Conservation (phyloP, 2,797 vertebrate genomes). For the Lophius americanus region DNA sequence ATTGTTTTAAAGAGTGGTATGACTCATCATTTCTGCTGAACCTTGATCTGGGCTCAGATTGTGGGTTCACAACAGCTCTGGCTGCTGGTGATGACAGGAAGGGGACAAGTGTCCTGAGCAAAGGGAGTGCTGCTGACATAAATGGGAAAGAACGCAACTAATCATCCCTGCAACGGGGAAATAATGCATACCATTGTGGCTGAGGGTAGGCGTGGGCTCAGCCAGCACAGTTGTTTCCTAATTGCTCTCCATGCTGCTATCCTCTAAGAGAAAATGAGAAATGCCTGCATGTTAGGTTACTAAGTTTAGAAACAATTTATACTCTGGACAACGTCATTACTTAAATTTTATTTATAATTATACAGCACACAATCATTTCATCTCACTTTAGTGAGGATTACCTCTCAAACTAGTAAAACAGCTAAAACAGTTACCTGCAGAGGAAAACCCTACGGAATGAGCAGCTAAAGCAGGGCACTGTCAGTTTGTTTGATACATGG, state of each 20-base stretch:
- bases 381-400: slow-evolving; percentile 3
- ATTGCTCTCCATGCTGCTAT: slow-evolving; percentile 59
- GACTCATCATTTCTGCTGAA: slow-evolving; percentile 6
- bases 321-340: slow-evolving; percentile 11
- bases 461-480: slow-evolving; percentile 34
- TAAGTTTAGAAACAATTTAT: slow-evolving; percentile 26
- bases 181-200: slow-evolving; percentile 85
- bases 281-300: slow-evolving; percentile 36
- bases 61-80: slow-evolving; percentile 30
- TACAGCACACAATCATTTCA: neutral
- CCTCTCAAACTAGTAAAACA: slow-evolving; percentile 4
- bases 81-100: slow-evolving; percentile 70
- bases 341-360: slow-evolving; percentile 1
- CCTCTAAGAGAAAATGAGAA: slow-evolving; percentile 52
- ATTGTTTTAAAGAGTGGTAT: slow-evolving; percentile 1
- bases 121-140: slow-evolving; percentile 78
- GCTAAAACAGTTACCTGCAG: slow-evolving; percentile 10
- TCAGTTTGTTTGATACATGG: slow-evolving; percentile 60
- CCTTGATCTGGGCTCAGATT: slow-evolving; percentile 4
- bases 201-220: slow-evolving; percentile 71
- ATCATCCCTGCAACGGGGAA: slow-evolving; percentile 77
- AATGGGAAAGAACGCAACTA: slow-evolving; percentile 81
- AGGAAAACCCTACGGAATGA: slow-evolving; percentile 4
- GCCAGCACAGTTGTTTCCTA: slow-evolving; percentile 75
- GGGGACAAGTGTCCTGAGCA: slow-evolving; percentile 70